Evolutionary conservation across 2,797 vertebrate genomes (phyloP).

Genomic region (Chaetophractus vellerosus): DNA sequence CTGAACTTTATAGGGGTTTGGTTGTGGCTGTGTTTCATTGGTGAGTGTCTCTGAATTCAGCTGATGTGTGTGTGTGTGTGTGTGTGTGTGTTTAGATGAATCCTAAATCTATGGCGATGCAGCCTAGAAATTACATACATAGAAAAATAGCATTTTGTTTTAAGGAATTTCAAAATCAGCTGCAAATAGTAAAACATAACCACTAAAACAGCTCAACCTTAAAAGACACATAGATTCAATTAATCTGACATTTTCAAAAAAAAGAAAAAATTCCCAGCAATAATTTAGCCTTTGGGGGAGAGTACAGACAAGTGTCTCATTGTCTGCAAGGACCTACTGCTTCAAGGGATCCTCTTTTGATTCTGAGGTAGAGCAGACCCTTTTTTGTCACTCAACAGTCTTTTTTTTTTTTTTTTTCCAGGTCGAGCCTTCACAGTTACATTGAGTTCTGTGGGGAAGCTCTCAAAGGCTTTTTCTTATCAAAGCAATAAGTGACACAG

Average conservation of each 20-base stretch:
- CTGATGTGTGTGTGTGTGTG: too few relatives aligned
- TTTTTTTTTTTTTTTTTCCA: background rate
- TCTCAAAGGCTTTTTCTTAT: background rate
- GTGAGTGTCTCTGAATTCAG: background rate
- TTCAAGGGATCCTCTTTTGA: background rate
- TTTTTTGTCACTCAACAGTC: background rate
- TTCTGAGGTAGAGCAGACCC: slow-evolving; percentile 26
- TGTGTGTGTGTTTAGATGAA: background rate
- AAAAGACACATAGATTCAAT: background rate
- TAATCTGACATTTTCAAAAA: slow-evolving; percentile 47
- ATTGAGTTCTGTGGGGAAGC: background rate
- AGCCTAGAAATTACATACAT: background rate
- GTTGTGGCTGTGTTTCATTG: background rate
- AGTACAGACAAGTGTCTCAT: slow-evolving; percentile 59
- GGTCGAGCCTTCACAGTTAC: background rate
- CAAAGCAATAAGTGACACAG: background rate
- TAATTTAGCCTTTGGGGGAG: slow-evolving; percentile 7
- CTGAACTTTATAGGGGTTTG: background rate
- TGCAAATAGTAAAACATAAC: slow-evolving; percentile 19
- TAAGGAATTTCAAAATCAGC: slow-evolving; percentile 22
- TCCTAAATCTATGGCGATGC: background rate
- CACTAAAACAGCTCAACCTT: background rate
- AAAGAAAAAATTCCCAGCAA: background rate
- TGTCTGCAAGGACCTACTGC: slow-evolving; percentile 42
- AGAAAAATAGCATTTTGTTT: slow-evolving; percentile 34